These are phyloP conservation scores for Zygothrica quintamaculata DNA, from an alignment of 2,888 invertebrate species.

Conservation along the genomic window DNA sequence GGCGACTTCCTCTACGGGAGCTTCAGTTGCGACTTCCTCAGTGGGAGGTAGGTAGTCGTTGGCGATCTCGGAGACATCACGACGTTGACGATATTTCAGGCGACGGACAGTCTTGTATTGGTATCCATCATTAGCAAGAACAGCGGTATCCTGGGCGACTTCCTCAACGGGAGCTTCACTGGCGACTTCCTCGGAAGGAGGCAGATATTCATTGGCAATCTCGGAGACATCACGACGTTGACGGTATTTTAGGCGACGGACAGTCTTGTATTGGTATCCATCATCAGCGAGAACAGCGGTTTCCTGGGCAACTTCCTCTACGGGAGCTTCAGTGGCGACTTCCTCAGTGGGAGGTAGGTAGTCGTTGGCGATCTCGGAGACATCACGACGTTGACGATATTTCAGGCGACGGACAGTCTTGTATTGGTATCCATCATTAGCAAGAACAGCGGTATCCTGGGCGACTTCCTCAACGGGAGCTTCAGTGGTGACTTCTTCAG, in stretches of 20 bases:
- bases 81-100: slow-evolving; percentile 60
- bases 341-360: slow-evolving; percentile 50
- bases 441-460: slow-evolving; percentile 52
- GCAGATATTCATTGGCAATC: slow-evolving; percentile 54
- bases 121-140: slow-evolving; percentile 53
- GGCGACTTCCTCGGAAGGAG: slow-evolving; percentile 43
- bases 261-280: slow-evolving; percentile 68
- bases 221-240: slow-evolving; percentile 66
- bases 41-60: slow-evolving; percentile 61
- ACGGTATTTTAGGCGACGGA: slow-evolving; percentile 62
- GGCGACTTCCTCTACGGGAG: slow-evolving; percentile 37
- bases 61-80: slow-evolving; percentile 66
- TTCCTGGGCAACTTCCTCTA: slow-evolving; percentile 35
- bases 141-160: slow-evolving; percentile 49
- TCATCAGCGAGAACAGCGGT: slow-evolving; percentile 51
- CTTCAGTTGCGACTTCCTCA: slow-evolving; percentile 49
- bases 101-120: slow-evolving; percentile 70
- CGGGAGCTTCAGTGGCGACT: not conserved
- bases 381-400: slow-evolving; percentile 66
- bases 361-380: slow-evolving; percentile 50
- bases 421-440: slow-evolving; percentile 61
- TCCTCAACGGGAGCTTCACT: slow-evolving; percentile 43
- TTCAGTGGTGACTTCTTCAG: slow-evolving; percentile 46
- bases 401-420: slow-evolving; percentile 66
- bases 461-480: slow-evolving; percentile 11